Evolutionary conservation across 1,140 invertebrate genomes (phyloP).

Genomic region (Apis mellifera): DNA sequence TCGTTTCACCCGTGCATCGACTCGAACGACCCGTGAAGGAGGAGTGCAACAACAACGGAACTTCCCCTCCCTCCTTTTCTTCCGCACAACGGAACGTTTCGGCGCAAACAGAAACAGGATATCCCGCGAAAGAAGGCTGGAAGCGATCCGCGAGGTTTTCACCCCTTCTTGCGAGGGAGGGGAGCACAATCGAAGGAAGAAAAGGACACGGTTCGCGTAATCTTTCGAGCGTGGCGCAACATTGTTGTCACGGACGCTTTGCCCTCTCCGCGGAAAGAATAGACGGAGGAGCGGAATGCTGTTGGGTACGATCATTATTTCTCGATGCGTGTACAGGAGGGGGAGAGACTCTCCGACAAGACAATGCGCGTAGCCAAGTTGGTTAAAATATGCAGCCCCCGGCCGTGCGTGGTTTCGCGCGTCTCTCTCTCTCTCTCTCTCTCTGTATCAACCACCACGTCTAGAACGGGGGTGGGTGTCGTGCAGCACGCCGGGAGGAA

Average conservation of each 20-base stretch:
- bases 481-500: neutral
- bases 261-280: constrained; percentile 33
- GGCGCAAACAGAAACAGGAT: constrained; percentile 21
- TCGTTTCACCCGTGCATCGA: neutral
- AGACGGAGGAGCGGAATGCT: constrained; percentile 38
- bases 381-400: constrained; percentile 75
- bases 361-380: constrained; percentile 71
- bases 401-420: constrained; percentile 51
- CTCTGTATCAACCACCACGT: constrained; percentile 6
- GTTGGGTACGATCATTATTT: constrained; percentile 66
- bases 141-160: constrained; percentile 22
- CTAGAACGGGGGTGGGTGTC: constrained; percentile 3
- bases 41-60: neutral
- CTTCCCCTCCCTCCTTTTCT: neutral
- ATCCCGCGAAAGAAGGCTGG: constrained; percentile 28
- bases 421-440: constrained; percentile 16
- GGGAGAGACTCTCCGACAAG: constrained; percentile 43
- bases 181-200: constrained; percentile 32
- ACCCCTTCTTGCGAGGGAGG: neutral
- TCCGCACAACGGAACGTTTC: neutral
- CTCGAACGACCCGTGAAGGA: neutral
- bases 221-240: constrained; percentile 50
- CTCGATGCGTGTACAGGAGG: constrained; percentile 38
- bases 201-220: constrained; percentile 48
- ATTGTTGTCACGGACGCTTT: constrained; percentile 57